Evolutionary conservation across 2,113 vertebrate species (phyloP).

Genomic region (Polypterus senegalus): DNA sequence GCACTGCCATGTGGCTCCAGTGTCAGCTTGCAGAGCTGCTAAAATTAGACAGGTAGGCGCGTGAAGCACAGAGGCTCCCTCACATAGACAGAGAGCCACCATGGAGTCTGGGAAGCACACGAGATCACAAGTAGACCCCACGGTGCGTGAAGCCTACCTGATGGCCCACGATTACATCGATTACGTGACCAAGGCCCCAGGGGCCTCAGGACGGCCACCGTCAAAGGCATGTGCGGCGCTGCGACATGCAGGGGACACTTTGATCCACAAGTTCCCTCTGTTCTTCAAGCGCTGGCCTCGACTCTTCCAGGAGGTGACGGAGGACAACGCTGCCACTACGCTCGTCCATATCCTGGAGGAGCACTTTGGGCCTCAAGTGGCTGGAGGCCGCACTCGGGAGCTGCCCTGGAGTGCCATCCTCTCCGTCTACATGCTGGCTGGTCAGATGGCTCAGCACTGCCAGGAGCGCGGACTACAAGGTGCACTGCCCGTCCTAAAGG

Average conservation of each 20-base stretch:
- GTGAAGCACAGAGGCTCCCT: no score
- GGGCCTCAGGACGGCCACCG: conserved; percentile 23
- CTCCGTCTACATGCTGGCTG: conserved; percentile 52
- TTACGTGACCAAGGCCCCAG: conserved; percentile 35
- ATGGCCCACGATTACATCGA: conserved; percentile 48
- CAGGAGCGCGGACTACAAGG: conserved; percentile 36
- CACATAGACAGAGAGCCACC: no score
- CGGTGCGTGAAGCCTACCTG: conserved; percentile 45
- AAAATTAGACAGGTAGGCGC: no score
- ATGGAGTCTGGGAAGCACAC: no score
- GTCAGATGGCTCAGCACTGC: conserved; percentile 55
- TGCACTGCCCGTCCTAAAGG: conserved; percentile 38
- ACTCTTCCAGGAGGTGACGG: conserved; percentile 46
- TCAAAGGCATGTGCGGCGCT: conserved; percentile 35
- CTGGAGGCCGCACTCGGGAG: conserved; percentile 28
- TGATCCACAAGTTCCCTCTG: conserved; percentile 48
- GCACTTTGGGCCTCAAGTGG: conserved; percentile 34
- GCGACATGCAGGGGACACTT: conserved; percentile 44
- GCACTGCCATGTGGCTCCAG: no score
- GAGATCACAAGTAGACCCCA: conserved; percentile 22
- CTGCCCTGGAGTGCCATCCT: conserved; percentile 49
- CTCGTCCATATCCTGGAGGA: conserved; percentile 47
- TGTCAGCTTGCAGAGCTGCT: no score
- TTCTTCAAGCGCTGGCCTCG: conserved; percentile 58
- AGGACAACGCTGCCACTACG: conserved; percentile 34